Conservation (phyloP, 2,113 vertebrate genomes). For the Hemicordylus capensis region DNA sequence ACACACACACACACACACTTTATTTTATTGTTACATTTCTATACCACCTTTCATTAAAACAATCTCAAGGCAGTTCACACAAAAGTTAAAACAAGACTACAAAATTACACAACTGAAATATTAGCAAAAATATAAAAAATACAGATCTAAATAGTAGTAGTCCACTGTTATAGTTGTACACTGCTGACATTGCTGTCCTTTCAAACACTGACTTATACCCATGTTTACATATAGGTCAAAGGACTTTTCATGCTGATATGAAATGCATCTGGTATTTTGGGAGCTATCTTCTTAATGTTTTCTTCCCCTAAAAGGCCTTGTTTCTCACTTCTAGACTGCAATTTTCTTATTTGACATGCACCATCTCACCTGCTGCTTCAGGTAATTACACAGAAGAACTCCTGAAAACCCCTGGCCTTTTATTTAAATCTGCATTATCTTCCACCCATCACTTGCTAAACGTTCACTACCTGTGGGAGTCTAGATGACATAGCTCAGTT, state of each 20-base stretch:
- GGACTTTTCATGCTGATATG: slow-evolving; percentile 27
- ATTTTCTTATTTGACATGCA: slow-evolving; percentile 70
- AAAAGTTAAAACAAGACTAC: no score
- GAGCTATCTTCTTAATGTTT: slow-evolving; percentile 19
- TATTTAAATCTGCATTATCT: slow-evolving; percentile 67
- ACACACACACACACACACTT: no score
- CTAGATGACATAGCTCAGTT: slow-evolving; percentile 71
- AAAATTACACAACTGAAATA: no score
- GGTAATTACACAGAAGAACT: slow-evolving; percentile 62
- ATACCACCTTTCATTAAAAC: no score
- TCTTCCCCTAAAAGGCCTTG: slow-evolving; percentile 37
- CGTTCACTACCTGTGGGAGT: slow-evolving; percentile 64
- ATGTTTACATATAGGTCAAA: background rate
- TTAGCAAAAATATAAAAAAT: no score
- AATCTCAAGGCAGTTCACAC: no score
- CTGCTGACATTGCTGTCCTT: background rate
- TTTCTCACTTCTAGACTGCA: slow-evolving; percentile 46
- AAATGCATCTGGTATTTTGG: slow-evolving; percentile 49
- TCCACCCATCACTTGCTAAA: slow-evolving; percentile 53
- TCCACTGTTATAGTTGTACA: background rate
- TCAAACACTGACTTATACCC: background rate
- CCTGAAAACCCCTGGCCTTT: slow-evolving; percentile 52
- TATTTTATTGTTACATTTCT: no score
- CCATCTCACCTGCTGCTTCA: slow-evolving; percentile 50
- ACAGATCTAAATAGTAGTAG: no score